Percentiles rank a stretch among this genome's conserved stretches.
These are phyloP conservation scores for Leguminivora glycinivorella DNA, from an alignment of 1,140 invertebrate genomes.

Conservation along the genomic window DNA sequence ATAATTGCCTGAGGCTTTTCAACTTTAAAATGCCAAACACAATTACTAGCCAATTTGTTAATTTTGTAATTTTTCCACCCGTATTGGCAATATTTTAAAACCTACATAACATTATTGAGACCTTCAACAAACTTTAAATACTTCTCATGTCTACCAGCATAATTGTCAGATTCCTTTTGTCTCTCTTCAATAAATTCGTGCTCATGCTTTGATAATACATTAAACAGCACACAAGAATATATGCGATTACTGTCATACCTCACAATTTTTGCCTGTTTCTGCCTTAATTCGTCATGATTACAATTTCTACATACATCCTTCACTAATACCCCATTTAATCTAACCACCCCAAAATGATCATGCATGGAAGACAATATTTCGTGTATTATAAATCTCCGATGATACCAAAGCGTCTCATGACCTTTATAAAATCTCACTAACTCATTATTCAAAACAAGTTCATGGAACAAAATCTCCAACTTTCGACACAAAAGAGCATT, in stretches of 20 bases:
- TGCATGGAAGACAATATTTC: constrained; percentile 60
- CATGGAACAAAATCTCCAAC: constrained; percentile 61
- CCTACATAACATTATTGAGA: constrained; percentile 61
- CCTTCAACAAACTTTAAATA: constrained; percentile 72
- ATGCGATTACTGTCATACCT: constrained; percentile 66
- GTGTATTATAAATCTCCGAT: constrained; percentile 65
- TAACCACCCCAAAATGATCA: constrained; percentile 60
- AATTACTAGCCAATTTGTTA: neutral
- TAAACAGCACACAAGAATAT: constrained; percentile 65
- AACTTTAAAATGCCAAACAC: neutral
- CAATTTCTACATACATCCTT: constrained; percentile 58
- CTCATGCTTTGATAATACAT: constrained; percentile 64
- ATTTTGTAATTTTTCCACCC: neutral
- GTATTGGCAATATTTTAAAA: constrained; percentile 15
- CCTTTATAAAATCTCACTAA: constrained; percentile 64
- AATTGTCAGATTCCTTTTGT: constrained; percentile 57
- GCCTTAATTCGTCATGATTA: constrained; percentile 50
- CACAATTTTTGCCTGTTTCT: constrained; percentile 68
- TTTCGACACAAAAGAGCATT: constrained; percentile 55
- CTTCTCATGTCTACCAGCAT: constrained; percentile 70
- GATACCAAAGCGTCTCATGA: constrained; percentile 72
- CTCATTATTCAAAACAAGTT: constrained; percentile 62
- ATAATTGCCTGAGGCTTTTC: neutral
- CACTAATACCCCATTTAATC: constrained; percentile 53
- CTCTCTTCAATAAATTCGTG: constrained; percentile 64